Evolutionary conservation across 2,113 vertebrate genomes (phyloP).

Genomic region (Thunnus thynnus): DNA sequence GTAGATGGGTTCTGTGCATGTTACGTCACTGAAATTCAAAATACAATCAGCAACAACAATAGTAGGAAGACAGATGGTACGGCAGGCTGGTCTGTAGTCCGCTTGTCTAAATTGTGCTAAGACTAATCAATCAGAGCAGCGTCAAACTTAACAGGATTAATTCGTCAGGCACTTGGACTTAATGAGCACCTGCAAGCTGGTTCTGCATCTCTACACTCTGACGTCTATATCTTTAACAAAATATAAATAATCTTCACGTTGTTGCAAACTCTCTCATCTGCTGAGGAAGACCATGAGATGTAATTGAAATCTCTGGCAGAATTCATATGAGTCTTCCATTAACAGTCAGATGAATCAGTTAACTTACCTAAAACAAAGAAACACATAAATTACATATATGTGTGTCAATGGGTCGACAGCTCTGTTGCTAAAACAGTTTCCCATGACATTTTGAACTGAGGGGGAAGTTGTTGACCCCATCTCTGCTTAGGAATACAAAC

Average conservation of each 20-base stretch:
- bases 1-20: slow-evolving; percentile 17
- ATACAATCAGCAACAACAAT: slow-evolving; percentile 77
- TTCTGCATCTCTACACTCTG: neutral
- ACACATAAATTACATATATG: neutral
- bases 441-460: slow-evolving; percentile 31
- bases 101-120: slow-evolving; percentile 18
- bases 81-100: slow-evolving; percentile 23
- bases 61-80: slow-evolving; percentile 69
- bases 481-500: slow-evolving; percentile 42
- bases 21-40: slow-evolving; percentile 58
- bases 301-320: neutral
- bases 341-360: neutral
- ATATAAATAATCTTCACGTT: too few species aligned
- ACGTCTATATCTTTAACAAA: too few species aligned
- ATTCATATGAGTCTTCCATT: neutral
- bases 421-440: neutral
- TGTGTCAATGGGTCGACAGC: neutral
- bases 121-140: slow-evolving; percentile 31
- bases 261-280: too few species aligned
- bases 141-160: too few species aligned
- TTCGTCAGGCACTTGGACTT: neutral
- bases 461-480: slow-evolving; percentile 39
- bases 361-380: neutral
- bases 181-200: neutral
- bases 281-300: too few species aligned